Evolutionary conservation across 2,113 vertebrate species (phyloP), one percentile per base, ranked within the genome.

Genomic region (Marmota flaviventris): DNA sequence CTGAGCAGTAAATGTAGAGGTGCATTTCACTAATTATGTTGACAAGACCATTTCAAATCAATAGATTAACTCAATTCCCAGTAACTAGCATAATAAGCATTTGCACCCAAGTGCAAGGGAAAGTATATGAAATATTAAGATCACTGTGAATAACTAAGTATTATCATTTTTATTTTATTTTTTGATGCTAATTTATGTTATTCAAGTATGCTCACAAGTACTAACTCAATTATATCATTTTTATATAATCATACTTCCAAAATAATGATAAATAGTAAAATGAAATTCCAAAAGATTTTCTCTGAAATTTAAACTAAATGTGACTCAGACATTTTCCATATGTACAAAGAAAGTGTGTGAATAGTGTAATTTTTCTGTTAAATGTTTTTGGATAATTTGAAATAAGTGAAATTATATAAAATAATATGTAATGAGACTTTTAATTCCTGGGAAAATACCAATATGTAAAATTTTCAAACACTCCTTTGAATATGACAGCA

Each of bases 11-110:
- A 98, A 96, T 8, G 0, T 37, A 92, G 8, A 85, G 77, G 67
- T 79, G 78, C 24, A 42, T 70, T 97, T 24, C 8, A 61, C 11
- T 93, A 96, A 98, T 98, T 97, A 97, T 94, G 34, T 82, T 90
- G 77, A 88, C 82, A 97, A 95, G 1, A 96, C 75, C 88, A 95
- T 95, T 96, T 96, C 39, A 58, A 94, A 96, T 95, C 90, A 97
- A 58, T 56, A 45, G 65, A 78, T 97, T 82, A 81, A 89, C 93
- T 53, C 65, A 95, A 18, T 87, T 89, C 18, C 5, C 1, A 29
- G 48, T 83, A 96, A 87, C 89, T 81, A 95, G 51, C 72, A 85
- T 84, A 94, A 76, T 89, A 86, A 88, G 13, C 70, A 78, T 91
- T 90, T 96, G 73, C 32, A 67, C 34, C 91, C 86, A 83, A 94